Evolutionary conservation across 2,797 vertebrate genomes (phyloP).

Genomic region (Nannoperca obscura): DNA sequence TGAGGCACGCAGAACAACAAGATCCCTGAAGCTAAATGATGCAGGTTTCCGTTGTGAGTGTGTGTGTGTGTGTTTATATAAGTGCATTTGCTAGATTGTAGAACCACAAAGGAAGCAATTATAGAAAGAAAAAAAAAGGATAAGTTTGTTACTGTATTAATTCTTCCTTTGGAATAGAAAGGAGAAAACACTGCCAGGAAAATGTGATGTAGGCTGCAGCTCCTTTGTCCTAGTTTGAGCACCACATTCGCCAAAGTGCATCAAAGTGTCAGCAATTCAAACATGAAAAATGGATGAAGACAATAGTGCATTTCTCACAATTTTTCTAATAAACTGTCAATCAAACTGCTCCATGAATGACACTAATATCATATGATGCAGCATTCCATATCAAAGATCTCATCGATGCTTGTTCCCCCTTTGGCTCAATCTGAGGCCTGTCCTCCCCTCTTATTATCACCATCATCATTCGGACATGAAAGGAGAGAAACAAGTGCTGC

Average conservation of each 20-base stretch:
- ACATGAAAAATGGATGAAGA: conserved; percentile 71
- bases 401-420: conserved; percentile 61
- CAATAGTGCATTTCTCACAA: conserved; percentile 65
- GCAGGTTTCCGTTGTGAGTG: conserved; percentile 29
- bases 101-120: conserved; percentile 57
- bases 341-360: conserved; percentile 66
- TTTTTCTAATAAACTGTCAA: conserved; percentile 76
- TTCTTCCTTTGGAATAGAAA: conserved; percentile 39
- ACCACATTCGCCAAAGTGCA: conserved; percentile 61
- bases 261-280: conserved; percentile 70
- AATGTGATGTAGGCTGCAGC: conserved; percentile 35
- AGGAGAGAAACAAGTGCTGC: conserved; percentile 75
- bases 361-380: conserved; percentile 77
- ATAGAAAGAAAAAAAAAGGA: conserved; percentile 18
- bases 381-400: conserved; percentile 76
- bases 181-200: conserved; percentile 27
- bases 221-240: conserved; percentile 65
- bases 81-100: conserved; percentile 30
- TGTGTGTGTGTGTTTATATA: conserved; percentile 30
- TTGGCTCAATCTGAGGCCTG: conserved; percentile 69
- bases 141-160: conserved; percentile 52
- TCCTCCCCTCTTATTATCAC: conserved; percentile 74
- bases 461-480: conserved; percentile 79
- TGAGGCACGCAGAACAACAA: conserved; percentile 68
- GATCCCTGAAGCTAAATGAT: conserved; percentile 47